Percentiles rank a stretch among this genome's conserved stretches.
phyloP scores from a whole-genome alignment of 2,888 invertebrate genomes.

The Zaprionus lineosus region DNA sequence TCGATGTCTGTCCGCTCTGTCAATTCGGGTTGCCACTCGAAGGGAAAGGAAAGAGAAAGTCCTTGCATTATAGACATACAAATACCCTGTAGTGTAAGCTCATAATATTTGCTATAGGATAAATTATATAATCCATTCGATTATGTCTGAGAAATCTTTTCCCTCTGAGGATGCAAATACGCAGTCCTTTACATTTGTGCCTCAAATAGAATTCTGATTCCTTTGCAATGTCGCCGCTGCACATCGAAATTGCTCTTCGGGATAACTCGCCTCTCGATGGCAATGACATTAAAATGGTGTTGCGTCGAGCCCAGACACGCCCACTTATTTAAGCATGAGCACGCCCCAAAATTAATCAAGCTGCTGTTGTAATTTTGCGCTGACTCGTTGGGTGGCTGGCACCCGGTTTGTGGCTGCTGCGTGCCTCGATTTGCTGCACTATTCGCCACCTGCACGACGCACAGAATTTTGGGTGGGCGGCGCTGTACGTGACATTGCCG shows the following conservation, averaged over 20 bases:
- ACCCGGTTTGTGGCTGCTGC: constrained; percentile 17
- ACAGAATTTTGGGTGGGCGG: constrained; percentile 21
- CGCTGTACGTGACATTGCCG: constrained; percentile 56
- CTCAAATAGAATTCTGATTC: too few relatives aligned
- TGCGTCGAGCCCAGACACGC: constrained; percentile 54
- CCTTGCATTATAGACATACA: too few relatives aligned
- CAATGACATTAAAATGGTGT: constrained; percentile 65
- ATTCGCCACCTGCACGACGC: constrained; percentile 35
- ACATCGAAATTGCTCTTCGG: too few relatives aligned
- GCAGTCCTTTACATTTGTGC: too few relatives aligned
- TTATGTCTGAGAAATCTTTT: too few relatives aligned
- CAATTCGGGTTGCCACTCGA: too few relatives aligned
- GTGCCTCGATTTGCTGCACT: constrained; percentile 46
- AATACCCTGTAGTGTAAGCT: too few relatives aligned
- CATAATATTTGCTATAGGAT: too few relatives aligned
- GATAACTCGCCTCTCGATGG: constrained; percentile 9
- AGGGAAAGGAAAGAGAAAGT: too few relatives aligned
- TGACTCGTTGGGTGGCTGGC: constrained; percentile 6
- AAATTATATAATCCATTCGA: too few relatives aligned
- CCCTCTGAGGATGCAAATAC: too few relatives aligned
- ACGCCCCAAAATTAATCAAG: constrained; percentile 76
- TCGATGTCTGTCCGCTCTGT: not conserved
- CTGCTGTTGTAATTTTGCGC: constrained; percentile 66
- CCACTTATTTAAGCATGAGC: constrained; percentile 64
- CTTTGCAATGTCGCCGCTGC: too few relatives aligned